phyloP scores from a whole-genome alignment of 2,888 invertebrate species.

The Habroteleia sp. region DNA sequence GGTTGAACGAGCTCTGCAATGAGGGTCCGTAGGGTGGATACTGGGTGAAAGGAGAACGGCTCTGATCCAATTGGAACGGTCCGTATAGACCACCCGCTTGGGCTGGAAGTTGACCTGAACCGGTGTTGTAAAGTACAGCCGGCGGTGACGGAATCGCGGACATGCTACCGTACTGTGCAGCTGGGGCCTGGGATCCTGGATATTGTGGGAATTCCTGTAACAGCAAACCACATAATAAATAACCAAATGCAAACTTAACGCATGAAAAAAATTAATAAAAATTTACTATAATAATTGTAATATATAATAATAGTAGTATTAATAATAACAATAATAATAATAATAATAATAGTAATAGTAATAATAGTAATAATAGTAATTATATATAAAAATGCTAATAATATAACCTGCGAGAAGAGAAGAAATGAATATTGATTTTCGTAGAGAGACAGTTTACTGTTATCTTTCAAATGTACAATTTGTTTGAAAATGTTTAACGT shows the following conservation, averaged over 20 bases:
- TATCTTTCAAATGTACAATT: slow-evolving; percentile 40
- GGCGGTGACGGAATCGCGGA: slow-evolving; percentile 94
- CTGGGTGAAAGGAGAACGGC: slow-evolving; percentile 90
- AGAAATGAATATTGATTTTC: slow-evolving; percentile 6
- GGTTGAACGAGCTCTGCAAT: slow-evolving; percentile 82
- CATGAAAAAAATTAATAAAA: too few species aligned
- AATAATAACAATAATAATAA: background rate
- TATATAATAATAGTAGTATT: too few species aligned
- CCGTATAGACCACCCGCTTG: slow-evolving; percentile 89
- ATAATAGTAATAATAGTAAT: background rate
- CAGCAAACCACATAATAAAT: too few species aligned
- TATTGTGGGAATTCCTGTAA: slow-evolving; percentile 79
- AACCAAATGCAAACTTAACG: too few species aligned
- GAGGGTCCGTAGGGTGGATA: slow-evolving; percentile 88
- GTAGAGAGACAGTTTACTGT: slow-evolving; percentile 37
- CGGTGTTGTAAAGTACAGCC: slow-evolving; percentile 90
- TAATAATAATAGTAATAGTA: background rate
- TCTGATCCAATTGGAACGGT: slow-evolving; percentile 89
- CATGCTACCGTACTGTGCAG: slow-evolving; percentile 88
- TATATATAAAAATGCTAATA: background rate
- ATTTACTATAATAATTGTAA: too few species aligned
- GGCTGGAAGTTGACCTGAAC: slow-evolving; percentile 85
- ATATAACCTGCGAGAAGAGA: background rate
- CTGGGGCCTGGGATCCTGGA: slow-evolving; percentile 76
- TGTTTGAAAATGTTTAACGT: slow-evolving; percentile 36